Evolutionary conservation across 2,888 invertebrate genomes (phyloP).

Genomic region (Sinelater perroti): DNA sequence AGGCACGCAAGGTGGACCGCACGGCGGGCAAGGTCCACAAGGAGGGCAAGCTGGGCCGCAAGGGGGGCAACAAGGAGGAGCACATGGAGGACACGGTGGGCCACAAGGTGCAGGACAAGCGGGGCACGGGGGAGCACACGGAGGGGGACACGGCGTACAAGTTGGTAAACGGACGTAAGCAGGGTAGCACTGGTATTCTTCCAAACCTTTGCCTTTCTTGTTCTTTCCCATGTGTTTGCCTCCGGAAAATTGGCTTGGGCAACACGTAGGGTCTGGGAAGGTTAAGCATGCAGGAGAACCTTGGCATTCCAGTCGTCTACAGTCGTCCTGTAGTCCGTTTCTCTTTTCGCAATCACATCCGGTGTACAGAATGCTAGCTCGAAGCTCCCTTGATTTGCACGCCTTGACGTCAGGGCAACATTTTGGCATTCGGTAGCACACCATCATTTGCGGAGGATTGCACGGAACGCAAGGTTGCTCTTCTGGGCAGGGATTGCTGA

Average conservation of each 20-base stretch:
- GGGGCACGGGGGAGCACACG: slow-evolving; percentile 58
- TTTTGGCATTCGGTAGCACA: slow-evolving; percentile 60
- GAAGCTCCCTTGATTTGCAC: slow-evolving; percentile 63
- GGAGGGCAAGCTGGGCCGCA: slow-evolving; percentile 41
- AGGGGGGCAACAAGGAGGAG: too few relatives aligned
- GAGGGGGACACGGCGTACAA: slow-evolving; percentile 29
- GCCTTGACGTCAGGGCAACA: slow-evolving; percentile 55
- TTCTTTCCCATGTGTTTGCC: slow-evolving; percentile 55
- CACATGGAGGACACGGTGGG: slow-evolving; percentile 39
- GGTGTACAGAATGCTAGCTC: slow-evolving; percentile 65
- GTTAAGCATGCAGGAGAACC: slow-evolving; percentile 65
- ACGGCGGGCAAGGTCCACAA: slow-evolving; percentile 59
- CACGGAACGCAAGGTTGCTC: slow-evolving; percentile 67
- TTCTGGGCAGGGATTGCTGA: slow-evolving; percentile 63
- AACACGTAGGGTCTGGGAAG: slow-evolving; percentile 66
- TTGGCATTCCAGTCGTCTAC: slow-evolving; percentile 65
- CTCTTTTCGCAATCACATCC: slow-evolving; percentile 69
- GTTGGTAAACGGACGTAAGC: slow-evolving; percentile 43
- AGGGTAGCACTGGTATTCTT: slow-evolving; percentile 55
- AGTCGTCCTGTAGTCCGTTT: slow-evolving; percentile 69
- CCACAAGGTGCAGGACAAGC: slow-evolving; percentile 57
- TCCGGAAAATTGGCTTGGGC: slow-evolving; percentile 60
- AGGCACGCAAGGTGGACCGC: slow-evolving; percentile 61
- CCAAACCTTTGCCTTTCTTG: slow-evolving; percentile 32
- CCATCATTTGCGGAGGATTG: slow-evolving; percentile 67